A percentile compares a stretch with the other conserved stretches of the same genome.
These are phyloP conservation scores for Girardinus metallicus DNA, from an alignment of 2,797 vertebrate species.

Conservation along the genomic window DNA sequence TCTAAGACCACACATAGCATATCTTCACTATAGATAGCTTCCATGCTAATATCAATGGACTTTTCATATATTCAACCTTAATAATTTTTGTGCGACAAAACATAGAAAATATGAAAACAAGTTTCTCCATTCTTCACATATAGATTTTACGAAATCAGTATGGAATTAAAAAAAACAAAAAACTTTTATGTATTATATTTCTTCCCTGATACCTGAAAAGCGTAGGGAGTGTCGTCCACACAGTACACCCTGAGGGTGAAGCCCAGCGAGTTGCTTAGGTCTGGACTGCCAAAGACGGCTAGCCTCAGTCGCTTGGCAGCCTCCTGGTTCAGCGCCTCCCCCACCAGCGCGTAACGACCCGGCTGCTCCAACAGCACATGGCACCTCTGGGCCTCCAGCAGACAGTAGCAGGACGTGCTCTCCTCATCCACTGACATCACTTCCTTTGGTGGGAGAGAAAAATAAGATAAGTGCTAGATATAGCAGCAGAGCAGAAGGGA, in stretches of 20 bases:
- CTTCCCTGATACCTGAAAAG: slow-evolving; percentile 89
- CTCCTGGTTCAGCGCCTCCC: slow-evolving; percentile 89
- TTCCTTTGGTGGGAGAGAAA: slow-evolving; percentile 80
- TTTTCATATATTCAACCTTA: neutral
- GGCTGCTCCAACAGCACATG: slow-evolving; percentile 94
- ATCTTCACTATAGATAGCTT: neutral
- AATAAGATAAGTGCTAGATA: neutral
- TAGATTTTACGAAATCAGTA: neutral
- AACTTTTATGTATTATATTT: neutral
- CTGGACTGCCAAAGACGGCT: slow-evolving; percentile 92
- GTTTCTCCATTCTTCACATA: neutral
- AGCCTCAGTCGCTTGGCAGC: slow-evolving; percentile 93
- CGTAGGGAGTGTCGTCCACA: slow-evolving; percentile 95
- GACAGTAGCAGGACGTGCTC: slow-evolving; percentile 95
- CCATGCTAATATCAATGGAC: neutral
- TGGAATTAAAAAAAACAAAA: accelerated
- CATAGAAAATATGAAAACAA: neutral
- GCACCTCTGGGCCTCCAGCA: slow-evolving; percentile 92
- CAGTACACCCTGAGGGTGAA: slow-evolving; percentile 97
- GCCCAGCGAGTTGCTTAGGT: slow-evolving; percentile 87
- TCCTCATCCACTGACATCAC: slow-evolving; percentile 97
- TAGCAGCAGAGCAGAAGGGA: neutral
- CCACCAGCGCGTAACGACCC: slow-evolving; percentile 92
- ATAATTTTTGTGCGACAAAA: neutral
- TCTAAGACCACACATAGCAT: neutral